Percentiles rank a stretch among this genome's conserved stretches.
phyloP scores from a whole-genome alignment of 2,888 invertebrate genomes.

The Agonopterix arenella region DNA sequence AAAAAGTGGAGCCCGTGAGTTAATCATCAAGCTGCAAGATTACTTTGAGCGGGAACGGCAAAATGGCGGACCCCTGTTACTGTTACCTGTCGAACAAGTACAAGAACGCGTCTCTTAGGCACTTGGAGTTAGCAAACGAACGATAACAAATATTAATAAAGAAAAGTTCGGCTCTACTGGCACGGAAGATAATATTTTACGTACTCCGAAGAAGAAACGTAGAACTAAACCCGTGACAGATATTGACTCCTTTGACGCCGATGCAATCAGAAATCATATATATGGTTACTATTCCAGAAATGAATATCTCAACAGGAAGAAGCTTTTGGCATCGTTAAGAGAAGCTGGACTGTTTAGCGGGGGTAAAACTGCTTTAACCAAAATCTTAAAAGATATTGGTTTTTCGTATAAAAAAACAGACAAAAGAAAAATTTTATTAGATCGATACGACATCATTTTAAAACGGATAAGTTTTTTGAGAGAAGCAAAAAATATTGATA shows the following conservation, averaged over 20 bases:
- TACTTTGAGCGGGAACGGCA: constrained; percentile 7
- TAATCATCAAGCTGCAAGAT: constrained; percentile 1
- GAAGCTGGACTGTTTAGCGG: constrained; percentile 7
- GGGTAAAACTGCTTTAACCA: constrained; percentile 3
- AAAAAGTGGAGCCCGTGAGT: constrained; percentile 5
- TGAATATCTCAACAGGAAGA: constrained; percentile 5
- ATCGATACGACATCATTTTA: neutral
- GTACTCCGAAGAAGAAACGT: constrained; percentile 8
- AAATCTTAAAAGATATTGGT: constrained; percentile 2
- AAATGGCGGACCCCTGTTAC: constrained; percentile 8
- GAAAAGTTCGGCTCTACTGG: constrained; percentile 11
- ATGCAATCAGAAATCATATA: constrained; percentile 9
- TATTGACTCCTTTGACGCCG: constrained; percentile 9
- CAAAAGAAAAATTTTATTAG: constrained; percentile 5
- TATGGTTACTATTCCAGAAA: constrained; percentile 9
- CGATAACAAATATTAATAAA: constrained; percentile 10
- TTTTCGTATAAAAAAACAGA: constrained; percentile 2
- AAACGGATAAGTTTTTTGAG: constrained; percentile 1
- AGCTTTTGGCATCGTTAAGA: constrained; percentile 4
- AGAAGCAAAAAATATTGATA: constrained; percentile 2
- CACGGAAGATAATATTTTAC: constrained; percentile 9
- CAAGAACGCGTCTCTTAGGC: constrained; percentile 6
- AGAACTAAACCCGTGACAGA: neutral
- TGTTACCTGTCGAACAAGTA: constrained; percentile 7
- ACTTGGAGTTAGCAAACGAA: constrained; percentile 6